Evolutionary conservation across 2,797 vertebrate genomes (phyloP).

Genomic region (Ciconia nigra): DNA sequence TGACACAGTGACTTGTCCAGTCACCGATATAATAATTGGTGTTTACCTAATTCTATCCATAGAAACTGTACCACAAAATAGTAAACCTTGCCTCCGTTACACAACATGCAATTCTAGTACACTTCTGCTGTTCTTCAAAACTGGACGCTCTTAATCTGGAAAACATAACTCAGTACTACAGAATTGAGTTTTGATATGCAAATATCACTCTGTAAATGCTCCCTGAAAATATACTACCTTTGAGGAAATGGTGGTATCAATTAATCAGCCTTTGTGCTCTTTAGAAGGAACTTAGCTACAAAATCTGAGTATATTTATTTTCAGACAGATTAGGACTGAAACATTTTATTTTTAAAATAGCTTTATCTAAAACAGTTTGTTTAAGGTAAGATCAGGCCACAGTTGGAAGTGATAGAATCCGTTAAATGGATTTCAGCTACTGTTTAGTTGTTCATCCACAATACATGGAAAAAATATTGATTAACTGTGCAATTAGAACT

Average conservation of each 20-base stretch:
- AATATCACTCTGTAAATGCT: neutral
- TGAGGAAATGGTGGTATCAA: neutral
- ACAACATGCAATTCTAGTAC: neutral
- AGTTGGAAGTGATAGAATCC: neutral
- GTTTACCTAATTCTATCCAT: slow-evolving; percentile 48
- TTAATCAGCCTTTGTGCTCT: neutral
- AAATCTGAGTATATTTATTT: neutral
- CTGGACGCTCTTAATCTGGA: neutral
- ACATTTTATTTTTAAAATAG: neutral
- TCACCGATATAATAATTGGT: slow-evolving; percentile 51
- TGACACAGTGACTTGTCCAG: slow-evolving; percentile 50
- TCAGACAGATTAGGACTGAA: neutral
- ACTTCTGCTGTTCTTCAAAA: neutral
- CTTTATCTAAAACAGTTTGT: neutral
- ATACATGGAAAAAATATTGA: neutral
- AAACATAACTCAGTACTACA: neutral
- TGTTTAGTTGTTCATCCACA: neutral
- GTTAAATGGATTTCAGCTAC: neutral
- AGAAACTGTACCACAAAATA: slow-evolving; percentile 21
- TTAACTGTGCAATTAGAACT: neutral
- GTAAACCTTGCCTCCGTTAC: slow-evolving; percentile 25
- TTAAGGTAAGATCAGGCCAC: neutral
- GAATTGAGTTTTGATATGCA: neutral
- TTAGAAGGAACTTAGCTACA: neutral
- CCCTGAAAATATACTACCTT: neutral